Evolutionary conservation across 53 echinoderm and acorn worm species (phyloP).

Genomic region (Holothuria scabra): DNA sequence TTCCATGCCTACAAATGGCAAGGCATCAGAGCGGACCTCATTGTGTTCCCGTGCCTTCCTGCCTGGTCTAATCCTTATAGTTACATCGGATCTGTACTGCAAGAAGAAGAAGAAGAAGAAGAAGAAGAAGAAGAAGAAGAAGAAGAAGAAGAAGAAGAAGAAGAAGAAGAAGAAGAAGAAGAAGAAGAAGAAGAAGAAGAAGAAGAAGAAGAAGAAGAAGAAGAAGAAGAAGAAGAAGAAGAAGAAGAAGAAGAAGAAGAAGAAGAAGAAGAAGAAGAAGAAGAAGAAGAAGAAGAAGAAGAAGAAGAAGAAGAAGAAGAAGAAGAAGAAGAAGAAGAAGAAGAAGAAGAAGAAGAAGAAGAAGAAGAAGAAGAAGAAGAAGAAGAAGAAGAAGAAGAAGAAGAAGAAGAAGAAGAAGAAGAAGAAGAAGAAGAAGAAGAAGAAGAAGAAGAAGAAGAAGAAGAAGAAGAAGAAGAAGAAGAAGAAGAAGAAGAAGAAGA

Average conservation of each 20-base stretch:
- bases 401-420: conserved; percentile 40
- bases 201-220: conserved; percentile 41
- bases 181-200: conserved; percentile 40
- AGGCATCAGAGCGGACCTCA: no score
- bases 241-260: conserved; percentile 39
- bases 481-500: background rate
- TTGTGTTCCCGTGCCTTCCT: no score
- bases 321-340: conserved; percentile 42
- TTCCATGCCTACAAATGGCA: no score
- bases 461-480: conserved; percentile 24
- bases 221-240: conserved; percentile 39
- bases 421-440: conserved; percentile 40
- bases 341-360: conserved; percentile 40
- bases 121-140: conserved; percentile 40
- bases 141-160: conserved; percentile 42
- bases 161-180: conserved; percentile 40
- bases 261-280: conserved; percentile 32
- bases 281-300: conserved; percentile 36
- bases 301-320: conserved; percentile 40
- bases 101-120: conserved; percentile 41
- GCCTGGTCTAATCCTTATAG: no score
- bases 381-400: conserved; percentile 42
- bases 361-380: conserved; percentile 40
- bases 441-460: conserved; percentile 42
- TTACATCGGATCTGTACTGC: background rate